Conservation (phyloP, 2,113 vertebrate genomes). For the Paramisgurnus dabryanus region DNA sequence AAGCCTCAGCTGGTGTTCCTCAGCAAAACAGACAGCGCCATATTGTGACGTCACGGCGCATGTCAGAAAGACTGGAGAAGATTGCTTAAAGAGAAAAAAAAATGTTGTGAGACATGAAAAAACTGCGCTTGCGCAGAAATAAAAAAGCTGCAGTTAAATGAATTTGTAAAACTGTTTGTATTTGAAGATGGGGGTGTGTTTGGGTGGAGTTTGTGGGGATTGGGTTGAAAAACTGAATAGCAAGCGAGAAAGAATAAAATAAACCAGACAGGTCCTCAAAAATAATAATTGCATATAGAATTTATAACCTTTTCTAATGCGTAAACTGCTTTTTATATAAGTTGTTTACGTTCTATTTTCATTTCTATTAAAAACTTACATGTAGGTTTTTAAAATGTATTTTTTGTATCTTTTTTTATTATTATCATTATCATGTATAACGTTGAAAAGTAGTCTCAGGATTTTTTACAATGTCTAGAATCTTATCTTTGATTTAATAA, state of each 20-base stretch:
- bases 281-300: neutral
- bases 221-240: slow-evolving; percentile 30
- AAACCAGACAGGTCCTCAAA: neutral
- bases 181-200: slow-evolving; percentile 58
- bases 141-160: slow-evolving; percentile 54
- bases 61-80: slow-evolving; percentile 69
- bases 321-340: too few species aligned
- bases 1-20: slow-evolving; percentile 33
- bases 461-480: too few species aligned
- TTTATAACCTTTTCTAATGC: neutral
- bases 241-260: neutral
- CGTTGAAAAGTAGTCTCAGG: too few species aligned
- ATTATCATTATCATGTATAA: too few species aligned
- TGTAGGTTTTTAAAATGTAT: too few species aligned
- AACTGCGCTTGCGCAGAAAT: slow-evolving; percentile 66
- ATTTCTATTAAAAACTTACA: too few species aligned
- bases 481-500: too few species aligned
- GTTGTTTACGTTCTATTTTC: too few species aligned
- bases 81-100: slow-evolving; percentile 59
- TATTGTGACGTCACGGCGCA: slow-evolving; percentile 74
- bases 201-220: slow-evolving; percentile 46
- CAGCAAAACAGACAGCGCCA: slow-evolving; percentile 58
- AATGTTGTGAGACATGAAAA: slow-evolving; percentile 47
- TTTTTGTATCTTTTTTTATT: too few species aligned
- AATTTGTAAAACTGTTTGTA: slow-evolving; percentile 65